Evolutionary conservation across 1,140 invertebrate species (phyloP).

Genomic region (Drosophila parabipectinata): DNA sequence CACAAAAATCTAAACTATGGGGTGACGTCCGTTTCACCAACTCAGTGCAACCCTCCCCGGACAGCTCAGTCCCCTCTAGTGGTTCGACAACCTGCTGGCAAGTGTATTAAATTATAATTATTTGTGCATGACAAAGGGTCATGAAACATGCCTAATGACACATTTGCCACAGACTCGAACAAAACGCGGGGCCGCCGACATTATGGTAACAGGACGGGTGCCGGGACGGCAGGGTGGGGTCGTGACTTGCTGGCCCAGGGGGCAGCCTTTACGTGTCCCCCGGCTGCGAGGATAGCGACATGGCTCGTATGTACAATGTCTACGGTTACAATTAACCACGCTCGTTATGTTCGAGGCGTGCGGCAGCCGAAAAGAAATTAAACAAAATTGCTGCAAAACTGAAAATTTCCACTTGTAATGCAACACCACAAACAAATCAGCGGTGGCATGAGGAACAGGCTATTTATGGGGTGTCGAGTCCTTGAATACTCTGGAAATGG

Average conservation of each 20-base stretch:
- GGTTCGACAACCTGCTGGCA: slow-evolving; percentile 46
- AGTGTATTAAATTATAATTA: slow-evolving; percentile 83
- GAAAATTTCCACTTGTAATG: slow-evolving; percentile 73
- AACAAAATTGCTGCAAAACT: slow-evolving; percentile 75
- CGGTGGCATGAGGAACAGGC: not conserved
- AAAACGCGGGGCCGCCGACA: slow-evolving; percentile 55
- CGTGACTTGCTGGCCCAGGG: slow-evolving; percentile 29
- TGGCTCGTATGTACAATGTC: slow-evolving; percentile 25
- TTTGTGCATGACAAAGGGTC: slow-evolving; percentile 82
- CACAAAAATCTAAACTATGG: slow-evolving; percentile 50
- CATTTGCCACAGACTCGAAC: slow-evolving; percentile 79
- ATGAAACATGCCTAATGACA: slow-evolving; percentile 82
- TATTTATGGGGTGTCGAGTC: not conserved
- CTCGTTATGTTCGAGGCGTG: slow-evolving; percentile 74
- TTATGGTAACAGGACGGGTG: not conserved
- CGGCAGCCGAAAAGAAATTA: slow-evolving; percentile 67
- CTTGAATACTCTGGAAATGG: slow-evolving; percentile 8
- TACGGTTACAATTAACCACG: slow-evolving; percentile 71
- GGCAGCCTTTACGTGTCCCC: slow-evolving; percentile 19
- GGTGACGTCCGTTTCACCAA: slow-evolving; percentile 15
- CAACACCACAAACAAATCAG: slow-evolving; percentile 54
- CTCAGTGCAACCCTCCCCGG: not conserved
- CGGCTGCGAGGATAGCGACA: slow-evolving; percentile 48
- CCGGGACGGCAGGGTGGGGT: slow-evolving; percentile 1
- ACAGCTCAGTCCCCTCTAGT: not conserved